Percentiles rank a stretch among this genome's conserved stretches.
These are phyloP conservation scores for Chelmon rostratus DNA, from an alignment of 2,797 vertebrate species.

Conservation along the genomic window DNA sequence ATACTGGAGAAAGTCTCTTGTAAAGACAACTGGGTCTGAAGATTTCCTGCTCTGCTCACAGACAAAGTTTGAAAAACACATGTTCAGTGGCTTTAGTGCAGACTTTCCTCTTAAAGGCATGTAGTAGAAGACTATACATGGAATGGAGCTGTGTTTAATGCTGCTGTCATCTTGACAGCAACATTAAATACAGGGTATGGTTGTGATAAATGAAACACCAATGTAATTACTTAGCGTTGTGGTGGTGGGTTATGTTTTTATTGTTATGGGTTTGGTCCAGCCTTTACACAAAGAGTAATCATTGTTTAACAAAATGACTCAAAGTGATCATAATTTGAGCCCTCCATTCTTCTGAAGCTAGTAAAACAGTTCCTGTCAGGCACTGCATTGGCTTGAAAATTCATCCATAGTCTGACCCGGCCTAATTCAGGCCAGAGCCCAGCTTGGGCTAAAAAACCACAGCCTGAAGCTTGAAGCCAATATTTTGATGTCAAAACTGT, in stretches of 20 bases:
- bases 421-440: slow-evolving; percentile 17
- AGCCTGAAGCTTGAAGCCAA: not conserved
- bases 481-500: not conserved
- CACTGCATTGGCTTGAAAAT: slow-evolving; percentile 7
- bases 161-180: slow-evolving; percentile 33
- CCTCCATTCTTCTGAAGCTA: slow-evolving; percentile 15
- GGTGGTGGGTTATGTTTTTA: slow-evolving; percentile 49
- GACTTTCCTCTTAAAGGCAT: slow-evolving; percentile 40
- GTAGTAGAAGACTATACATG: slow-evolving; percentile 15
- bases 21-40: slow-evolving; percentile 69
- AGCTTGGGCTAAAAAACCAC: not conserved
- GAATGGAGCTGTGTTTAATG: slow-evolving; percentile 19
- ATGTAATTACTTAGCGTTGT: slow-evolving; percentile 47
- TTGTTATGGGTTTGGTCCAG: slow-evolving; percentile 36
- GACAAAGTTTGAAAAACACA: slow-evolving; percentile 63
- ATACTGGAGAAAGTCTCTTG: slow-evolving; percentile 72
- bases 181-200: slow-evolving; percentile 42
- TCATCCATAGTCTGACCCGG: not conserved
- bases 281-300: slow-evolving; percentile 36
- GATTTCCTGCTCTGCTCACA: slow-evolving; percentile 58
- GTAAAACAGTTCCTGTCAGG: slow-evolving; percentile 27
- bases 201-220: slow-evolving; percentile 52
- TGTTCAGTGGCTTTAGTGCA: slow-evolving; percentile 53
- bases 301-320: slow-evolving; percentile 32
- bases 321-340: slow-evolving; percentile 43